phyloP scores from a whole-genome alignment of 2,113 vertebrate genomes.

The Quiscalus mexicanus region DNA sequence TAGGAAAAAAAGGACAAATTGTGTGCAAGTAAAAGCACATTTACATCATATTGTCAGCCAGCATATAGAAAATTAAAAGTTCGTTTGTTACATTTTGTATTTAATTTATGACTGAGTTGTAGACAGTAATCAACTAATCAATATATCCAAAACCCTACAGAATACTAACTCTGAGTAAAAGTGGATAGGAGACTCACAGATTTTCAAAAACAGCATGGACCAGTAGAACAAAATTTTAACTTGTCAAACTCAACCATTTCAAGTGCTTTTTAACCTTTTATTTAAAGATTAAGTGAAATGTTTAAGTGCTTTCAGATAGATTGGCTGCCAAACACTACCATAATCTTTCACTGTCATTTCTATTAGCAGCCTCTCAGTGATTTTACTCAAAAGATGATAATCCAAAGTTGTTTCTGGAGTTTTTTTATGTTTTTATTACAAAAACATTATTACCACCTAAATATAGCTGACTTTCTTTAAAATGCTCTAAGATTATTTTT shows the following conservation, averaged over 20 bases:
- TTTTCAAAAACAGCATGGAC: not conserved
- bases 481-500: not conserved
- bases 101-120: not conserved
- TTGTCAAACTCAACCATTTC: not conserved
- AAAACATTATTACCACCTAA: not conserved
- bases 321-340: not conserved
- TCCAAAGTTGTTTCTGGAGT: not conserved
- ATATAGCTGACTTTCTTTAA: not conserved
- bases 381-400: not conserved
- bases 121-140: not conserved
- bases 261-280: not conserved
- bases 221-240: not conserved
- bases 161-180: not conserved
- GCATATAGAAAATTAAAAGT: not conserved
- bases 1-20: not conserved
- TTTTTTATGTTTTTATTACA: not conserved
- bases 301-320: not conserved
- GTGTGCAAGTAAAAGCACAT: not conserved
- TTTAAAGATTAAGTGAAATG: not conserved
- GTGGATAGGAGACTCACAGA: fast-evolving
- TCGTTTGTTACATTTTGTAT: not conserved
- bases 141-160: not conserved
- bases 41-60: not conserved
- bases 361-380: not conserved
- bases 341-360: not conserved